Evolutionary conservation across 2,888 invertebrate species (phyloP), one percentile per base, ranked within the genome.

Genomic region (Laothoe populi): DNA sequence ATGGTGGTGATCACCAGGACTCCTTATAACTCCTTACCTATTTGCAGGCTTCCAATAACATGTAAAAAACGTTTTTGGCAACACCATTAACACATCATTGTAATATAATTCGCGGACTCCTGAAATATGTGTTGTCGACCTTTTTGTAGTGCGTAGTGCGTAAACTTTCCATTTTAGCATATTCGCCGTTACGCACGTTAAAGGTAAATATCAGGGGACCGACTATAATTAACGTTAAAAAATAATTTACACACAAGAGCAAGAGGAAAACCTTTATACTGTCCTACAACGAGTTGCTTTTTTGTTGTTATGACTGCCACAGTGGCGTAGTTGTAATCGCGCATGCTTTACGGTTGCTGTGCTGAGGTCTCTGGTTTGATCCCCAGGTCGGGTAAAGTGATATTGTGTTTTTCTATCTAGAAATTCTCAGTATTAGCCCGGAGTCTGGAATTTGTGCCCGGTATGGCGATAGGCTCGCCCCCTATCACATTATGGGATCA

Each of bases 101-200:
- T 35, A 1, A 38, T 38, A 3, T 19, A 44, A 19, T 44, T 44
- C 19, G 44, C 19, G 19, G 7, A 8, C 19, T 53, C 38, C 31
- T 0, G 10, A 53, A 19, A 53, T 0, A 8, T 19, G 19, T 31
- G 35, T 21, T 21, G 11, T 35, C 31, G 5, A 53, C 53, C 53
- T 35, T 16, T 19, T 35, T 35, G 53, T 31, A 53, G 53, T 53
- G 31, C 53, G 53, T 53, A 19, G 16, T 53, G 31, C 31, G 53
- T 35, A 7, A 48, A 19, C 53, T 53, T 53, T 53, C 31, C 53
- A 53, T 53, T 53, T 49, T 53, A 53, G 53, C 53, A 53, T 35
- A 53, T 53, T 53, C 35, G 21, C 53, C 53, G 31, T 23, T 45
- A 46, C 31, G 31, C 53, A 31, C 31, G 19, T 3, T 10, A 10